Evolutionary conservation across 2,888 invertebrate genomes (phyloP).

Genomic region (Stratiomys singularior): DNA sequence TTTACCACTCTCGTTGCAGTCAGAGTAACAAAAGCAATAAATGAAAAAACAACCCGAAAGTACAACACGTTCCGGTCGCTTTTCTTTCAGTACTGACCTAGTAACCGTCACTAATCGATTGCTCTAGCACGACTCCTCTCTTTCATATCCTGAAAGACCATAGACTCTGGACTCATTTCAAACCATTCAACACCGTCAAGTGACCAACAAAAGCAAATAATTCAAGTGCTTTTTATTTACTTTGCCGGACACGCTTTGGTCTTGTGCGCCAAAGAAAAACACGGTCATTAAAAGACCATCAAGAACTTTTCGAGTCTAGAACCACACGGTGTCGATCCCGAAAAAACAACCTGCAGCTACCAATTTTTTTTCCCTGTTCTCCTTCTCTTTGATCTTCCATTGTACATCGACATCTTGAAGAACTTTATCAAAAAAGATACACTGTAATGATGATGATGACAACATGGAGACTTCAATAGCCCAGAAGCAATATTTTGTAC

Average conservation of each 20-base stretch:
- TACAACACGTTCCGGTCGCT: slow-evolving; percentile 6
- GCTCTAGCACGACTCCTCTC: not conserved
- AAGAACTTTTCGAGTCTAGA: slow-evolving; percentile 22
- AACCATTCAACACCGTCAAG: not conserved
- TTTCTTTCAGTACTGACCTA: slow-evolving; percentile 22
- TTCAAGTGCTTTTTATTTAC: slow-evolving; percentile 20
- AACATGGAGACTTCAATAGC: slow-evolving; percentile 11
- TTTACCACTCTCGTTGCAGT: too few relatives aligned
- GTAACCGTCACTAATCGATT: slow-evolving; percentile 40
- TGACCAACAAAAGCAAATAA: slow-evolving; percentile 11
- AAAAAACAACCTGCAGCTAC: slow-evolving; percentile 7
- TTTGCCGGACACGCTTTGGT: slow-evolving; percentile 41
- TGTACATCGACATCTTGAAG: not conserved
- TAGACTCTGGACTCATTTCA: not conserved
- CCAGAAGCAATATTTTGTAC: not conserved
- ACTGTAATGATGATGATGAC: slow-evolving; percentile 36
- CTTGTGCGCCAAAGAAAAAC: slow-evolving; percentile 9
- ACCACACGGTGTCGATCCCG: slow-evolving; percentile 18
- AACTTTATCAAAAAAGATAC: slow-evolving; percentile 46
- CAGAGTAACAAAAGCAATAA: too few relatives aligned
- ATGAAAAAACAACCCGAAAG: not conserved
- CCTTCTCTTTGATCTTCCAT: not conserved
- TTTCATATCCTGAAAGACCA: not conserved
- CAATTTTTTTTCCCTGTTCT: too few relatives aligned
- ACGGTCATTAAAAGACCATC: slow-evolving; percentile 50